Base-by-base conservation (phyloP, 2,888 invertebrate genomes). In the Copidosoma aretas region DNA sequence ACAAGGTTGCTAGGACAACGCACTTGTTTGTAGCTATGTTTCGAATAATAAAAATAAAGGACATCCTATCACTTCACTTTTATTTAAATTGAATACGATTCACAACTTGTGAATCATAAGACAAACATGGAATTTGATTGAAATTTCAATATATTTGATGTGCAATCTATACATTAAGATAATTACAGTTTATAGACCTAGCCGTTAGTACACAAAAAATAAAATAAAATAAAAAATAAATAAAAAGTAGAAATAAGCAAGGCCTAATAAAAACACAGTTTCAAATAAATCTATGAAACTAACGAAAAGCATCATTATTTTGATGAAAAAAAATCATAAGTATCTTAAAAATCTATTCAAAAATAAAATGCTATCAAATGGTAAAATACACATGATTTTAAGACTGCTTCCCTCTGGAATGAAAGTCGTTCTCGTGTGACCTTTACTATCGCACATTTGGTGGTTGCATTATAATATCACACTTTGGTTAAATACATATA, bases 401-500 rank as follows among this genome's bases (percentile, higher is more conserved):
- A 68, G 68, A 67, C 68, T 64, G 71, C 63, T 71, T 68, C 68
- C 66, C 60, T 51, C n/a, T 67, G 68, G 68, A 71, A 71, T 71
- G 61, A 43, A 68, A 60, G 57, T 71, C 64, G 62, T 22, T 67
- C 43, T 71, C 67, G 10, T 54, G 60, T 71, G 68, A 71, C 62
- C 41, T 64, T 63, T 61, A 8, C 8, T 41, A n/a, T 22, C n/a
- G 15, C 15, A 24, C 43, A 60, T 43, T 66, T 64, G 43, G 61
- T 69, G 67, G 64, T 68, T 60, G 43, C 64, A 57, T 60, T 15
- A 8, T 46, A 15, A 46, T 46, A 49, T 62, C 41, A 58, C 64
- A 60, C 73, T 57, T 66, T 64, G 60, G 69, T 71, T 73, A 72
- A 46, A 15, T 17, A 46, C 43, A 15, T 76, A 75, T 73, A 78